Conservation (phyloP, 2,797 vertebrate species). For the Poecilia gillii region DNA sequence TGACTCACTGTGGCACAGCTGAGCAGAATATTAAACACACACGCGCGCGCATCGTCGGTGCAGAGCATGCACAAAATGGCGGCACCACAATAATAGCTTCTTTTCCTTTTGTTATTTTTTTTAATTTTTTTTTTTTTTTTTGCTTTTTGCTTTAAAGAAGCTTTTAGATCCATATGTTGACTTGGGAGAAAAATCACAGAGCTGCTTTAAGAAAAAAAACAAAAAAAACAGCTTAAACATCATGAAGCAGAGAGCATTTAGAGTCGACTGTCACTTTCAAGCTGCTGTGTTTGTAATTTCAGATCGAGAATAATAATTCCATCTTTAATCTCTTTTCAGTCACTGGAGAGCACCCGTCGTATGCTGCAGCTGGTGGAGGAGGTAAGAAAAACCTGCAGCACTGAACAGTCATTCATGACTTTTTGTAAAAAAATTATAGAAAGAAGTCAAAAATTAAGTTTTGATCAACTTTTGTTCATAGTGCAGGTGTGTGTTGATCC, state of each 20-base stretch:
- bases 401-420: neutral
- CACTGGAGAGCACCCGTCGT: constrained; percentile 97
- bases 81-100: constrained; percentile 27
- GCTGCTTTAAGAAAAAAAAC: neutral
- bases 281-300: neutral
- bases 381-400: constrained; percentile 81
- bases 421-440: neutral
- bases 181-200: neutral
- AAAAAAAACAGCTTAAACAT: neutral
- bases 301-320: neutral
- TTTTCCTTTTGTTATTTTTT: no score
- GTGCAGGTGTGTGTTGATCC: neutral
- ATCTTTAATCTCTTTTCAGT: constrained; percentile 79
- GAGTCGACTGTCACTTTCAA: neutral
- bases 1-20: constrained; percentile 77
- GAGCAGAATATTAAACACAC: constrained; percentile 76
- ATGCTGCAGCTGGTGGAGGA: constrained; percentile 99
- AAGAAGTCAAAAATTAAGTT: neutral
- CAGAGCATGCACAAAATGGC: constrained; percentile 70
- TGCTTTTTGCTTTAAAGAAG: constrained; percentile 13
- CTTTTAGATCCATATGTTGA: neutral
- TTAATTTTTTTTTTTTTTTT: constrained; percentile 11
- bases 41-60: constrained; percentile 8
- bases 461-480: neutral
- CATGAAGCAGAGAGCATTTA: neutral